phyloP scores from a whole-genome alignment of 2,797 vertebrate species.

The Falco rusticolus region DNA sequence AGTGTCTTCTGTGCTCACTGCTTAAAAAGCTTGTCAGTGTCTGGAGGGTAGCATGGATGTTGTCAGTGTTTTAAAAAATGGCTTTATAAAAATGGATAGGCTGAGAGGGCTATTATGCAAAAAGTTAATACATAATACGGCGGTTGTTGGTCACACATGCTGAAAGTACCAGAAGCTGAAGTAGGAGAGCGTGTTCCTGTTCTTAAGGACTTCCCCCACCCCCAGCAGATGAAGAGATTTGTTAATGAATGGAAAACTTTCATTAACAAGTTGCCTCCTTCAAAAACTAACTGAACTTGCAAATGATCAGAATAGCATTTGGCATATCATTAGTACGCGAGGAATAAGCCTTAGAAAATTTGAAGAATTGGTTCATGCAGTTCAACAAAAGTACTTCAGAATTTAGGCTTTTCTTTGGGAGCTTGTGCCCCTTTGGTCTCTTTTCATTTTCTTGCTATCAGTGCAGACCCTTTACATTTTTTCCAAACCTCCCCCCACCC shows the following conservation, averaged over 20 bases:
- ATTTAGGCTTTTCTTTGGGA: slow-evolving; percentile 58
- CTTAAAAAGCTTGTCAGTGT: background rate
- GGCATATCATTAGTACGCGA: slow-evolving; percentile 55
- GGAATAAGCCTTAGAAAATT: slow-evolving; percentile 64
- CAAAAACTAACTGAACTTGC: slow-evolving; percentile 65
- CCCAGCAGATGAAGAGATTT: background rate
- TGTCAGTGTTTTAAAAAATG: slow-evolving; percentile 10
- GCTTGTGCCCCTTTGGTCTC: slow-evolving; percentile 51
- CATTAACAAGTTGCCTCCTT: slow-evolving; percentile 64
- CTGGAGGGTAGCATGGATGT: background rate
- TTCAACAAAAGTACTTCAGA: slow-evolving; percentile 76
- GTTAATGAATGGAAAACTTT: slow-evolving; percentile 70
- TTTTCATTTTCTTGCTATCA: slow-evolving; percentile 66
- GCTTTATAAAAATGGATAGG: slow-evolving; percentile 17
- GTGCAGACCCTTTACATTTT: slow-evolving; percentile 57
- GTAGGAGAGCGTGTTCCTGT: slow-evolving; percentile 24
- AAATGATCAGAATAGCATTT: slow-evolving; percentile 57
- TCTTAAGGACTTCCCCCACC: slow-evolving; percentile 23
- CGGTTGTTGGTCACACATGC: slow-evolving; percentile 47
- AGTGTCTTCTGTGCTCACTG: background rate
- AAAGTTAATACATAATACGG: slow-evolving; percentile 34
- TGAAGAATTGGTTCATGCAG: slow-evolving; percentile 62
- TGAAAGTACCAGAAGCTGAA: slow-evolving; percentile 40
- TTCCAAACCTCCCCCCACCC: slow-evolving; percentile 57
- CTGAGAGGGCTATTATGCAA: slow-evolving; percentile 12